Conservation (phyloP, 2,797 vertebrate species). For the Hipposideros larvatus region DNA sequence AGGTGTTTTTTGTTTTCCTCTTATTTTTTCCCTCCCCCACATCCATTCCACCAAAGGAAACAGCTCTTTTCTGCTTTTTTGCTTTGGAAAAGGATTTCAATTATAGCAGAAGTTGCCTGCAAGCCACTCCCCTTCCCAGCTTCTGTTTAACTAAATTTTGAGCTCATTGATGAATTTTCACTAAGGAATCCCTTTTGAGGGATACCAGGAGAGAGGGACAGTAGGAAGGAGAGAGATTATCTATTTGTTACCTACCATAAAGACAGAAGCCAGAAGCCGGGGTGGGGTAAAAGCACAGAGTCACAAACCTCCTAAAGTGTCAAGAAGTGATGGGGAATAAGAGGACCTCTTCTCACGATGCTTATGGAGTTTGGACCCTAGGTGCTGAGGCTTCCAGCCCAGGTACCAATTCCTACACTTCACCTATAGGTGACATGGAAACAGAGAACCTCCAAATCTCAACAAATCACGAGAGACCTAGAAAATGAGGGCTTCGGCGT, state of each 20-base stretch:
- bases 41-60: not conserved
- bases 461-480: not conserved
- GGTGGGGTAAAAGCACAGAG: not conserved
- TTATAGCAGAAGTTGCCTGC: not conserved
- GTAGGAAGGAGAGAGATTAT: not conserved
- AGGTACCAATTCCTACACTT: not conserved
- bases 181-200: not conserved
- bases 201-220: not conserved
- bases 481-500: not conserved
- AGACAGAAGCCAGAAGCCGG: not conserved
- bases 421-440: not conserved
- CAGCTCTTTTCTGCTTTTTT: not conserved
- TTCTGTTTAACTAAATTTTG: conserved; percentile 24
- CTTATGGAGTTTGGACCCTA: not conserved
- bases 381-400: not conserved
- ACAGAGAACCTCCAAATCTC: not conserved
- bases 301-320: not conserved
- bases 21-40: not conserved
- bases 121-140: not conserved
- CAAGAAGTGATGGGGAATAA: not conserved
- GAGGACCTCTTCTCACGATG: not conserved
- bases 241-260: not conserved
- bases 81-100: conserved; percentile 28
- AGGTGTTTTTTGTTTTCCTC: not conserved
- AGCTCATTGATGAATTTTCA: not conserved